A percentile compares a stretch with the other conserved stretches of the same genome.
These are phyloP conservation scores for Melitaea athalia DNA, from an alignment of 2,888 invertebrate species.

Conservation along the genomic window DNA sequence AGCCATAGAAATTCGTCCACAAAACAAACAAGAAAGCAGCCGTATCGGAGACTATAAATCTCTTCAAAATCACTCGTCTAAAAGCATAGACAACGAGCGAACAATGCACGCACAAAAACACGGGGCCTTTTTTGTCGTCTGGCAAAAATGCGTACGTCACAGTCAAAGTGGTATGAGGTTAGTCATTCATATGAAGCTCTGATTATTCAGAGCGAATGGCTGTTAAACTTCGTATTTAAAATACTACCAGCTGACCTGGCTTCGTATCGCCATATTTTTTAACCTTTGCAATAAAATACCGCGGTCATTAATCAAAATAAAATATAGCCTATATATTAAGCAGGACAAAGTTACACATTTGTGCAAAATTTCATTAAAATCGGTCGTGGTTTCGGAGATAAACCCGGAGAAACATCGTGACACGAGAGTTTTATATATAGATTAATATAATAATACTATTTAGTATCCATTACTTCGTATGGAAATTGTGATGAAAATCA, in stretches of 20 bases:
- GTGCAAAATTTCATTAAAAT: too few relatives aligned
- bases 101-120: constrained; percentile 40
- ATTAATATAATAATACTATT: too few relatives aligned
- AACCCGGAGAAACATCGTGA: too few relatives aligned
- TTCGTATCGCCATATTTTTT: too few relatives aligned
- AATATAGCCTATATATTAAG: too few relatives aligned
- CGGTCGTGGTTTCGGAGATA: too few relatives aligned
- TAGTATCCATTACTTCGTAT: too few relatives aligned
- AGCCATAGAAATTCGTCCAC: constrained; percentile 10
- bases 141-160: constrained; percentile 33
- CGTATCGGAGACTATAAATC: constrained; percentile 39
- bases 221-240: neutral
- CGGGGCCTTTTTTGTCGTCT: constrained; percentile 33
- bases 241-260: neutral
- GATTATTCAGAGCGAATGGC: neutral
- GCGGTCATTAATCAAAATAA: too few relatives aligned
- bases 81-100: constrained; percentile 37
- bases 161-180: constrained; percentile 24
- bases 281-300: too few relatives aligned
- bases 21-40: constrained; percentile 9
- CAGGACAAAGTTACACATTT: too few relatives aligned
- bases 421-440: too few relatives aligned
- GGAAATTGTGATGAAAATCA: too few relatives aligned
- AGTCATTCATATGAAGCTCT: constrained; percentile 15
- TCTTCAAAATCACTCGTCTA: constrained; percentile 37